Conservation (phyloP, 2,888 invertebrate species). For the Orchesella flavescens region DNA sequence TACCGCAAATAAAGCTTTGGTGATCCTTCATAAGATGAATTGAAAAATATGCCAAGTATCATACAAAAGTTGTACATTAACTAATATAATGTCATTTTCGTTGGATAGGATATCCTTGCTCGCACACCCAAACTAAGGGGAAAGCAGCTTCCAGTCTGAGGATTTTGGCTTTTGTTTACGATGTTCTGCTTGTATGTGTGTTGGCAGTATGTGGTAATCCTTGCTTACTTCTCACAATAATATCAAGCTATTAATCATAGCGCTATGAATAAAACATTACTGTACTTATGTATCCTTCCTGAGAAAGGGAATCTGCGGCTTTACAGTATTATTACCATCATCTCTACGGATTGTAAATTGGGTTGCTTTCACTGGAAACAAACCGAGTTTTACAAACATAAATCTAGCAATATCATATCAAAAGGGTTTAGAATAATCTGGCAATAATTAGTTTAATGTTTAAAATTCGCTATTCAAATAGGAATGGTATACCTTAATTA, state of each 20-base stretch:
- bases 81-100: conserved; percentile 33
- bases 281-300: not conserved
- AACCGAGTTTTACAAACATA: too few species aligned
- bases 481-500: too few species aligned
- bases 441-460: too few species aligned
- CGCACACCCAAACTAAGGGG: not conserved
- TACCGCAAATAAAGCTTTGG: conserved; percentile 23
- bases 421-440: too few species aligned
- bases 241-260: not conserved
- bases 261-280: not conserved
- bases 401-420: too few species aligned
- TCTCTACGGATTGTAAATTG: too few species aligned
- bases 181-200: not conserved
- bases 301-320: too few species aligned
- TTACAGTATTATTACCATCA: too few species aligned
- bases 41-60: conserved; percentile 24
- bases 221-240: not conserved
- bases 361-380: too few species aligned
- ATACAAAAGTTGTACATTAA: not conserved
- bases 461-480: too few species aligned
- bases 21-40: conserved; percentile 52
- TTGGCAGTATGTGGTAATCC: not conserved
- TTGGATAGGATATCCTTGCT: not conserved
- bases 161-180: not conserved
- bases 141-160: not conserved